A percentile compares a stretch with the other conserved stretches of the same genome.
These are phyloP conservation scores for Upupa epops DNA, from an alignment of 2,113 vertebrate species.

Conservation along the genomic window DNA sequence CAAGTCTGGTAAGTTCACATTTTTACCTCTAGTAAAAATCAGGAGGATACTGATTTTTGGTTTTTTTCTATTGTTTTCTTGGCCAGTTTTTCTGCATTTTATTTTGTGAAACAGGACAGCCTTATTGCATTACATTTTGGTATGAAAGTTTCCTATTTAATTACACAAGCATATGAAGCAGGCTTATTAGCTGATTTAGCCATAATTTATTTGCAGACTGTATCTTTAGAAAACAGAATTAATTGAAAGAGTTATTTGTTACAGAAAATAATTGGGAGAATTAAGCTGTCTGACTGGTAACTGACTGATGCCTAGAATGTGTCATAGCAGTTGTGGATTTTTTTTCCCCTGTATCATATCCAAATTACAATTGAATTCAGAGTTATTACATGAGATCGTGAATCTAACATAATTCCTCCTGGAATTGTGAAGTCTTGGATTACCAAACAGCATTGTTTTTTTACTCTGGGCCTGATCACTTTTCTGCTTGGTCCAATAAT, in stretches of 20 bases:
- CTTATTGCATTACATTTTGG: background rate
- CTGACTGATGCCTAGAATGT: background rate
- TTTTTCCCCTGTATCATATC: background rate
- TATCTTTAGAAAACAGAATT: background rate
- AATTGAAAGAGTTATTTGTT: background rate
- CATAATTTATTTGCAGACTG: background rate
- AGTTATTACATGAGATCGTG: background rate
- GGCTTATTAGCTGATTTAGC: background rate
- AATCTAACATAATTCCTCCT: background rate
- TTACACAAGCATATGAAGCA: background rate
- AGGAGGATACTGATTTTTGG: background rate
- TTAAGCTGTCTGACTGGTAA: background rate
- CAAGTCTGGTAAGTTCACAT: slow-evolving; percentile 82
- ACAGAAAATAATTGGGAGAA: background rate
- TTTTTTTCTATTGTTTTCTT: background rate
- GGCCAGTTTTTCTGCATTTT: background rate
- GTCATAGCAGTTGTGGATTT: background rate
- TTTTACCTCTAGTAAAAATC: background rate
- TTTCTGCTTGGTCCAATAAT: background rate
- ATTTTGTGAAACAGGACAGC: background rate
- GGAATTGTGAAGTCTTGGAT: background rate
- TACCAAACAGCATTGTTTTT: background rate
- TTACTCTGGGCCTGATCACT: background rate
- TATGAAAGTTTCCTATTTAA: background rate
- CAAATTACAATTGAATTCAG: background rate